Base-by-base conservation (phyloP, 2,888 invertebrate genomes). In the Octodonta nipae region DNA sequence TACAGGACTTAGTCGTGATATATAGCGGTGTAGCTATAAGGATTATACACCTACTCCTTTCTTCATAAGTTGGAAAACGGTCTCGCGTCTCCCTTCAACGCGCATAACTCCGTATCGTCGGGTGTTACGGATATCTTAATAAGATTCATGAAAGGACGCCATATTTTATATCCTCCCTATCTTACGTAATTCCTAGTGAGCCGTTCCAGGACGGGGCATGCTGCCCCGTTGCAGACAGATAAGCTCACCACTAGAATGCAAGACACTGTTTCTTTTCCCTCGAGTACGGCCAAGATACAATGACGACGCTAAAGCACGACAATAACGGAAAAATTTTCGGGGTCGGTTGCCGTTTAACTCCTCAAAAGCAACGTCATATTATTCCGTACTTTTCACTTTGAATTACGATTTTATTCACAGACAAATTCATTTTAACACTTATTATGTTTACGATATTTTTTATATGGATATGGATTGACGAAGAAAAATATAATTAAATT, bases 111-210 rank as follows among this genome's bases (percentile, higher is more conserved):
- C 51, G 54, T 61, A 70, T 58, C 58, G 70, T 70, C 70, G 62
- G 67, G 65, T 55, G 58, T 57, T 58, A 58, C 67, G 73, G 74
- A 75, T 76, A 76, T 75, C 75, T 75, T 77, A 77, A 77, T 77
- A 77, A 77, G 77, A 77, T 77, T 78, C 77, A 77, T 77, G 77
- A 77, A 78, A 76, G 77, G 74, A 71, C 72, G 73, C 75, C 75
- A 77, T 78, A 78, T 77, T 77, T 78, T 77, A 78, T 76, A 73
- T 73, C 71, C 57, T 69, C 67, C 68, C 65, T 70, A 57, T 58
- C 56, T 56, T 50, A 47, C 50, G 57, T 58, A 58, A 58, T 59
- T 55, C 58, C 49, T 49, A 50, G 49, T 52, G 55, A 56, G 57
- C 54, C 50, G 49, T 47, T 45, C 42, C 42, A 43, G 43, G 43